These are phyloP conservation scores for Xiphias gladius DNA, from an alignment of 2,113 vertebrate species.

Conservation along the genomic window DNA sequence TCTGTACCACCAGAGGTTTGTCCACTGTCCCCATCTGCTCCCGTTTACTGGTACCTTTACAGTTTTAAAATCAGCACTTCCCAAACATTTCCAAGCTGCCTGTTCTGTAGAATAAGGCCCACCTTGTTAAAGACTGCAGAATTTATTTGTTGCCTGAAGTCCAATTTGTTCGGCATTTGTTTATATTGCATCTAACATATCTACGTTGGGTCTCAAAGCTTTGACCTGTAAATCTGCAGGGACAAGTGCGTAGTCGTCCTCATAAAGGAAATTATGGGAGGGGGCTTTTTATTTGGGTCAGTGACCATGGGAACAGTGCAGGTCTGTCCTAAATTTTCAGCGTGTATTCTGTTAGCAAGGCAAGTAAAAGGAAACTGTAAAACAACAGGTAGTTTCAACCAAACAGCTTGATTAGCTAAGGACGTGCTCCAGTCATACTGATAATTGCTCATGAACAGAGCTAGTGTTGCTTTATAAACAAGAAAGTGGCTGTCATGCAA, in stretches of 20 bases:
- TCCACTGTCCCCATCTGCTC: slow-evolving; percentile 72
- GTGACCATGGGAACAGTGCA: slow-evolving; percentile 53
- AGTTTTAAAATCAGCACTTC: slow-evolving; percentile 46
- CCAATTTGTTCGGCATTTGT: slow-evolving; percentile 61
- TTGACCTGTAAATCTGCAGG: slow-evolving; percentile 48
- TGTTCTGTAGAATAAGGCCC: slow-evolving; percentile 51
- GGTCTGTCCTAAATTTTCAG: slow-evolving; percentile 31
- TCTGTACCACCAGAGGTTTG: slow-evolving; percentile 33
- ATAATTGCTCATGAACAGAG: slow-evolving; percentile 54
- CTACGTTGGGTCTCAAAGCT: slow-evolving; percentile 17
- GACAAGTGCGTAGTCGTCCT: slow-evolving; percentile 34
- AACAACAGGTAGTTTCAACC: slow-evolving; percentile 53
- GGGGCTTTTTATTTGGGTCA: slow-evolving; percentile 59
- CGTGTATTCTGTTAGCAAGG: slow-evolving; percentile 38
- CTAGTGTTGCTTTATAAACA: slow-evolving; percentile 47
- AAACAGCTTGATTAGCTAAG: slow-evolving; percentile 45
- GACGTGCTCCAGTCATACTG: slow-evolving; percentile 42
- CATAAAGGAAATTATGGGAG: slow-evolving; percentile 47
- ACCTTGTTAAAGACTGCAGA: slow-evolving; percentile 56
- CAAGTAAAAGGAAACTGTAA: slow-evolving; percentile 58
- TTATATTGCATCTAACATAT: slow-evolving; percentile 61
- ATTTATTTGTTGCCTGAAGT: slow-evolving; percentile 69
- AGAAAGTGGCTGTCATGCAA: slow-evolving; percentile 6
- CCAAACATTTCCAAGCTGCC: slow-evolving; percentile 36
- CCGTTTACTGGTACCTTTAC: slow-evolving; percentile 70